phyloP scores from a whole-genome alignment of 2,888 invertebrate genomes.

The Trachelus troglodyta region DNA sequence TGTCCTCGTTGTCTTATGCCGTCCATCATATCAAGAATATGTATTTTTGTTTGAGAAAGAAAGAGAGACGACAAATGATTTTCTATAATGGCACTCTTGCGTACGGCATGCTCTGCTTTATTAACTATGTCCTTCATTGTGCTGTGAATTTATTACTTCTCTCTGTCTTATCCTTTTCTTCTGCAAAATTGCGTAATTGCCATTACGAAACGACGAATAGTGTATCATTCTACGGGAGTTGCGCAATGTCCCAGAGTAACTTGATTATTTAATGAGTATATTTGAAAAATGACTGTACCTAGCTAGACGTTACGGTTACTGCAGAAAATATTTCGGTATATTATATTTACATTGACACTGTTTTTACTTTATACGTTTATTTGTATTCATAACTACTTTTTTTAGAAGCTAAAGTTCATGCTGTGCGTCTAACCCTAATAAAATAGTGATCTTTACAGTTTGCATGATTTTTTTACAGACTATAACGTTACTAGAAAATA shows the following conservation, averaged over 20 bases:
- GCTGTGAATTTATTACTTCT: background rate
- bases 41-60: slow-evolving; percentile 64
- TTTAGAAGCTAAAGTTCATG: background rate
- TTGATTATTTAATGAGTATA: background rate
- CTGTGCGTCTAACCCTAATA: background rate
- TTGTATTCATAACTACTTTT: background rate
- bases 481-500: background rate
- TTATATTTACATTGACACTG: background rate
- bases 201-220: background rate
- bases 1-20: slow-evolving; percentile 8
- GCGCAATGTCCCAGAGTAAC: background rate
- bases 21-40: slow-evolving; percentile 53
- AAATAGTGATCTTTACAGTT: background rate
- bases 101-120: slow-evolving; percentile 2
- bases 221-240: background rate
- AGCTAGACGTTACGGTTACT: background rate
- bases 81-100: background rate
- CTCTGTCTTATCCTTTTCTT: background rate
- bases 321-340: background rate
- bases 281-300: background rate
- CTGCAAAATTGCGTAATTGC: background rate
- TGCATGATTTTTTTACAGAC: background rate
- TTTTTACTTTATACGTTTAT: background rate
- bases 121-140: background rate
- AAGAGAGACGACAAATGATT: slow-evolving; percentile 42